Percentiles rank a stretch among this genome's conserved stretches.
Evolutionary conservation across 2,797 vertebrate species (phyloP).

Genomic region (Salarias fasciatus): DNA sequence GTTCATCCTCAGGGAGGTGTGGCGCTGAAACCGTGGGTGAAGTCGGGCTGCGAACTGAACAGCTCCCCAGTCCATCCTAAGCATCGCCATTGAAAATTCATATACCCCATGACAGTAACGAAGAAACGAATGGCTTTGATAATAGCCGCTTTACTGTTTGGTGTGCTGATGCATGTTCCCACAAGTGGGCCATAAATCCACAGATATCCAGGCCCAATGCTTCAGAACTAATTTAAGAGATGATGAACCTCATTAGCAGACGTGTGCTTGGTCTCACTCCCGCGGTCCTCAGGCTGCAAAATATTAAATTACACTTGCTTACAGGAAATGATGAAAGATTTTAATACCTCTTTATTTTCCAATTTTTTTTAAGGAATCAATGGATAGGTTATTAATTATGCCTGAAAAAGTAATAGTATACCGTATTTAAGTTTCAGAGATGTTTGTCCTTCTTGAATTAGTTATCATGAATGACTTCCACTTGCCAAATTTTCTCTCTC

Average conservation of each 20-base stretch:
- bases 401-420: too few relatives aligned
- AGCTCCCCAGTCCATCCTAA: too few relatives aligned
- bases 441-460: too few relatives aligned
- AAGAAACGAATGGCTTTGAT: constrained; percentile 29
- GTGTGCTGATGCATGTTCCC: constrained; percentile 53
- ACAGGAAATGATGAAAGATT: neutral
- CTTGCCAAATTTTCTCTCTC: too few relatives aligned
- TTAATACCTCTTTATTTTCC: too few relatives aligned
- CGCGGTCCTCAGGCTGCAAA: neutral
- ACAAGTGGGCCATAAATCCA: constrained; percentile 56
- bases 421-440: too few relatives aligned
- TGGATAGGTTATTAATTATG: too few relatives aligned
- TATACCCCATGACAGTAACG: constrained; percentile 11
- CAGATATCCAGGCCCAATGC: constrained; percentile 56
- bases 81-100: constrained; percentile 30
- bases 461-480: too few relatives aligned
- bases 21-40: too few relatives aligned
- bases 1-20: too few relatives aligned
- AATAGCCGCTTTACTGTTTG: constrained; percentile 32
- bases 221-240: constrained; percentile 73
- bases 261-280: constrained; percentile 27
- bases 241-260: constrained; percentile 45
- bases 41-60: too few relatives aligned
- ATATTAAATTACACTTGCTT: neutral
- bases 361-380: too few relatives aligned